Evolutionary conservation across 2,797 vertebrate genomes (phyloP).

Genomic region (Prunella strophiata): DNA sequence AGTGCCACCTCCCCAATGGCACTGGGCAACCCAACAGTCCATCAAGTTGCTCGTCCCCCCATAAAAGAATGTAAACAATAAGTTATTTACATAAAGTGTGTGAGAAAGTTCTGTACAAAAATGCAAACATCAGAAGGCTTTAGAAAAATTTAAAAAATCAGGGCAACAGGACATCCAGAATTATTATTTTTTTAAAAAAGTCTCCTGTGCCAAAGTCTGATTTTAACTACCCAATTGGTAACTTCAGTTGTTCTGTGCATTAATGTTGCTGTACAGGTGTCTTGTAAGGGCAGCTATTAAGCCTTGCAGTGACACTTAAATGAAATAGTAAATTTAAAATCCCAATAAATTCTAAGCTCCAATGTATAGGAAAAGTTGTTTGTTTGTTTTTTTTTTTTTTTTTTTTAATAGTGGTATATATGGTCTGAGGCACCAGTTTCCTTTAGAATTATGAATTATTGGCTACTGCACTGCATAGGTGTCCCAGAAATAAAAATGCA

Average conservation of each 20-base stretch:
- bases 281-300: neutral
- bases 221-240: neutral
- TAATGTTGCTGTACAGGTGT: neutral
- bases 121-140: too few relatives aligned
- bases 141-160: too few relatives aligned
- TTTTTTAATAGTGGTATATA: neutral
- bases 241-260: neutral
- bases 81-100: too few relatives aligned
- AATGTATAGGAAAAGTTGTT: neutral
- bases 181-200: fast-evolving
- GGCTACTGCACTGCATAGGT: neutral
- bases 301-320: neutral
- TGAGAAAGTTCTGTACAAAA: too few relatives aligned
- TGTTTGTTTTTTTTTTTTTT: fast-evolving
- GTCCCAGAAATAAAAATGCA: neutral
- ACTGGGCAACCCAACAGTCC: too few relatives aligned
- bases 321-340: neutral
- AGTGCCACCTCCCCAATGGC: too few relatives aligned
- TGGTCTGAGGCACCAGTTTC: neutral
- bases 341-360: neutral
- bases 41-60: too few relatives aligned
- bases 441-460: neutral
- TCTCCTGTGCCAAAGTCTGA: neutral
- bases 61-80: too few relatives aligned
- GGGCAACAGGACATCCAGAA: neutral